phyloP scores from a whole-genome alignment of 2,113 vertebrate genomes.

The Ursus arctos region DNA sequence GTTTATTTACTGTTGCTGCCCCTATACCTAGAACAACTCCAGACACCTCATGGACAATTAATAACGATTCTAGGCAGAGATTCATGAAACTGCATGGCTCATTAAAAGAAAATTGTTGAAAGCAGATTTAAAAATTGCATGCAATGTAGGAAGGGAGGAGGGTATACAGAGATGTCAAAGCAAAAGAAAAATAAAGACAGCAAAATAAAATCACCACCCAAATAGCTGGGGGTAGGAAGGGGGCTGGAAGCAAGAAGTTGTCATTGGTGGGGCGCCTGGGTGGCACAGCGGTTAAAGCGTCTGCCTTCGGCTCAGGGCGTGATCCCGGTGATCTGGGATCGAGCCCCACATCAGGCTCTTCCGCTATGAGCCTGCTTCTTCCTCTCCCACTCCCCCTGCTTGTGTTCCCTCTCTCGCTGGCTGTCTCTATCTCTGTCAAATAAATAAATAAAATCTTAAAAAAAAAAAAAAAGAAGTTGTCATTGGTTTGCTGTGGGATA shows the following conservation, averaged over 20 bases:
- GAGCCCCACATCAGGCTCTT: no score
- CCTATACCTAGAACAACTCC: constrained; percentile 10
- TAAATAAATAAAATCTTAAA: no score
- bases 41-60: background rate
- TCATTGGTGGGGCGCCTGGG: background rate
- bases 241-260: background rate
- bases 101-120: constrained; percentile 71
- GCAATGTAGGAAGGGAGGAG: background rate
- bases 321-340: no score
- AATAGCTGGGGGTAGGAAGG: background rate
- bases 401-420: no score
- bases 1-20: background rate
- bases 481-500: background rate
- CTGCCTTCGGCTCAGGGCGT: no score
- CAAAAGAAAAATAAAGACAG: constrained; percentile 48
- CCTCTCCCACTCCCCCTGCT: no score
- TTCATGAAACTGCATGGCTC: constrained; percentile 55
- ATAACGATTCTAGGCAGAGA: constrained; percentile 59
- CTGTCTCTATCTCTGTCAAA: no score
- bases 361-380: no score
- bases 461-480: background rate
- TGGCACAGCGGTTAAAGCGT: no score
- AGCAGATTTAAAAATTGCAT: constrained; percentile 49
- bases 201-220: background rate
- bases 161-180: background rate